Percentiles rank a stretch among this genome's conserved stretches.
phyloP scores from a whole-genome alignment of 2,888 invertebrate genomes.

The Ophraella communa region DNA sequence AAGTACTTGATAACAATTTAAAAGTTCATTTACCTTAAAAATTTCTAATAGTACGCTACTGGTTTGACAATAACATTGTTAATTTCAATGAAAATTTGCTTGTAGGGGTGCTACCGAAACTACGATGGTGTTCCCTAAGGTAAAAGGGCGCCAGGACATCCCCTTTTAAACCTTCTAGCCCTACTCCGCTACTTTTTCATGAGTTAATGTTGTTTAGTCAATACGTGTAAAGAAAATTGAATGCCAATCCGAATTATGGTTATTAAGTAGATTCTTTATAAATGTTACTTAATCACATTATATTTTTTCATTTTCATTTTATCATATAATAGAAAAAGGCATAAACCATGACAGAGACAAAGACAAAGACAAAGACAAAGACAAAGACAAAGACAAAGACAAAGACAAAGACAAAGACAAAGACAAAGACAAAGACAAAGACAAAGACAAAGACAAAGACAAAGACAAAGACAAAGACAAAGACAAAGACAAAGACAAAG shows the following conservation, averaged over 20 bases:
- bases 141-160: conserved; percentile 19
- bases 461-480: no score
- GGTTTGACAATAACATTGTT: conserved; percentile 44
- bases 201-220: conserved; percentile 31
- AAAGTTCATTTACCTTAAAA: neutral
- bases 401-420: no score
- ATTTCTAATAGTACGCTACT: neutral
- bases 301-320: no score
- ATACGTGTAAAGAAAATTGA: conserved; percentile 34
- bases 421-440: no score
- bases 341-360: no score
- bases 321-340: no score
- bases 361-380: no score
- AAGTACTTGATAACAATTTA: neutral
- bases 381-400: no score
- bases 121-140: conserved; percentile 37
- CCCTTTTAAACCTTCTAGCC: conserved; percentile 24
- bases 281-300: no score
- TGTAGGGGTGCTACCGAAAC: conserved; percentile 34
- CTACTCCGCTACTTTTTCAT: conserved; percentile 29
- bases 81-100: conserved; percentile 44
- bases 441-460: no score
- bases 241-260: conserved; percentile 10
- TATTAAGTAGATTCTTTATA: neutral
- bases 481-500: no score